These are phyloP conservation scores for Coptodon rendalli DNA, from an alignment of 2,113 vertebrate species.

Conservation along the genomic window DNA sequence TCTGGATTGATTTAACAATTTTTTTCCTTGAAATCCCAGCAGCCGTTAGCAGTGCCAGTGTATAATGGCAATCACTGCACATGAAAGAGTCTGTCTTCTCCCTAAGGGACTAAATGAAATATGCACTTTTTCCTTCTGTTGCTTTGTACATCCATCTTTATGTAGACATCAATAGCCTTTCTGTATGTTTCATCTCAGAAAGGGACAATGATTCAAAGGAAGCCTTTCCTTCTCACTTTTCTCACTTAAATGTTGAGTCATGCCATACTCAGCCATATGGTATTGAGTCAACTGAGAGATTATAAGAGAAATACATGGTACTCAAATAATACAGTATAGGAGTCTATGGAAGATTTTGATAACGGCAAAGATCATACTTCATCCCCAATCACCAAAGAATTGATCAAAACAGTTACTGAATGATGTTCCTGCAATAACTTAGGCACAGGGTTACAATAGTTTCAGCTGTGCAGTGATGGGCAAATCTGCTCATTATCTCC, in stretches of 20 bases:
- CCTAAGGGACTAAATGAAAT: slow-evolving; percentile 5
- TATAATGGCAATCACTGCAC: neutral
- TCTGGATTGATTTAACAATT: neutral
- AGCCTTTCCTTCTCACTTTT: neutral
- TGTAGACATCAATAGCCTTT: neutral
- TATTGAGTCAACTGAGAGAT: neutral
- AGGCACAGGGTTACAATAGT: neutral
- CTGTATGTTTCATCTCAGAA: neutral
- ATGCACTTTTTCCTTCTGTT: neutral
- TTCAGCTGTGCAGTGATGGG: neutral
- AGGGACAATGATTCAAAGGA: neutral
- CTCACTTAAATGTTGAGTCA: neutral
- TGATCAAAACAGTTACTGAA: neutral
- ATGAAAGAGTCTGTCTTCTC: neutral
- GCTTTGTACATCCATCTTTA: neutral
- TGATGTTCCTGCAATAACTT: neutral
- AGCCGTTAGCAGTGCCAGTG: neutral
- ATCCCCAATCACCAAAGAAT: neutral
- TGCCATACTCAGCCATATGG: neutral
- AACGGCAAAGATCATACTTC: neutral
- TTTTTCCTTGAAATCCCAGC: neutral
- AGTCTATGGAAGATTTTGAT: neutral
- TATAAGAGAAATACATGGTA: neutral
- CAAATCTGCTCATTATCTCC: neutral
- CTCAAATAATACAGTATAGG: neutral